Percentiles rank a stretch among this genome's conserved stretches.
Conservation (phyloP, 2,888 invertebrate species). For the Geotrupes spiniger region DNA sequence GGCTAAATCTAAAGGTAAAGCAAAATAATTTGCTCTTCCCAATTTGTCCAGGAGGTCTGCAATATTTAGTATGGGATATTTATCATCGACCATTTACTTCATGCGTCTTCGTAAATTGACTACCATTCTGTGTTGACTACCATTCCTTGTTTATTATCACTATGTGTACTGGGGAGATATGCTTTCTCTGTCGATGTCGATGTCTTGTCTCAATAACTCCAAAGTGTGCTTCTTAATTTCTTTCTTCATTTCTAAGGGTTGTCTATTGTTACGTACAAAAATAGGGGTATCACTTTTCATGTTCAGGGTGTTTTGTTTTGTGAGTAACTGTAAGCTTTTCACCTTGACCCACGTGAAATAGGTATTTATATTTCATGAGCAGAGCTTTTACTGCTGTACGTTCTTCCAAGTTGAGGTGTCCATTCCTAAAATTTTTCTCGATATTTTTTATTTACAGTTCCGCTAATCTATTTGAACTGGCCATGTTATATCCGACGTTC, state of each 20-base stretch:
- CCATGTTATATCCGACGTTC: slow-evolving; percentile 1
- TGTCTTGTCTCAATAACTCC: slow-evolving; percentile 1
- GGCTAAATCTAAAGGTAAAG: slow-evolving; percentile 33
- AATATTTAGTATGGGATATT: slow-evolving; percentile 7
- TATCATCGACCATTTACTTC: slow-evolving; percentile 3
- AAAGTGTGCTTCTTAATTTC: slow-evolving; percentile 11
- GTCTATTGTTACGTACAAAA: slow-evolving; percentile 7
- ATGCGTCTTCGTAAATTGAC: slow-evolving; percentile 3
- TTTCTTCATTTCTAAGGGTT: slow-evolving; percentile 10
- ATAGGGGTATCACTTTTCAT: slow-evolving; percentile 4
- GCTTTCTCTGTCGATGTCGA: slow-evolving; percentile 3
- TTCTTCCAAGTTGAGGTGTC: slow-evolving; percentile 5
- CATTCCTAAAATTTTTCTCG: background rate
- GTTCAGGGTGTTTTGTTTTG: slow-evolving; percentile 10
- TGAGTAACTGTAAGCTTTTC: slow-evolving; percentile 11
- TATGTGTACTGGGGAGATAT: slow-evolving; percentile 2
- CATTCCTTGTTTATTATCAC: background rate
- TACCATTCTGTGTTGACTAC: slow-evolving; percentile 7
- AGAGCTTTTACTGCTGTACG: slow-evolving; percentile 1
- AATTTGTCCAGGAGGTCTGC: slow-evolving; percentile 13
- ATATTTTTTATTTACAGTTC: slow-evolving; percentile 3
- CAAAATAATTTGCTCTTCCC: slow-evolving; percentile 33
- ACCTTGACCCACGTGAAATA: slow-evolving; percentile 10
- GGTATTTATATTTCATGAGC: slow-evolving; percentile 6
- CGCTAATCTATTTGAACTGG: background rate